Evolutionary conservation across 1,140 invertebrate genomes (phyloP), one percentile per base, ranked within the genome.

Genomic region (Drosophila bipectinata): DNA sequence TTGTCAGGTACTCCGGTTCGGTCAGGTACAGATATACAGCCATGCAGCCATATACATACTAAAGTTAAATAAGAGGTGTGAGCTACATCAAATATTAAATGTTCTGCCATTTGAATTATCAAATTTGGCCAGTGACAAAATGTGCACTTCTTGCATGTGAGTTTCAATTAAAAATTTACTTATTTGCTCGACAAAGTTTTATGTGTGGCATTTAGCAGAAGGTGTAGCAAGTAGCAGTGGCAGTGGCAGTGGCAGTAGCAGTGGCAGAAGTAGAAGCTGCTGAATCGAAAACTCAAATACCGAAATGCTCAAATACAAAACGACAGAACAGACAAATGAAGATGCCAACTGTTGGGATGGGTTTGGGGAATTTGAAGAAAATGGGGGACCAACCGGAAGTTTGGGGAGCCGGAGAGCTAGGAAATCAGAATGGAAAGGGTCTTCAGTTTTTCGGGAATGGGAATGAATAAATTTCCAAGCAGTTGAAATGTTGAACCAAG

Each of bases 111-210:
- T 81, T 56, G 62, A 81, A 62, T 75, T 56, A 76, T 76, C 72
- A 76, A 76, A 76, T 74, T 76, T 76, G 44, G 34, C 52, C 63
- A 72, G 54, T 56, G 57, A 62, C 57, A 61, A 57, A 60, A 77
- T 52, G 7, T 21, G 45, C 45, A n/a, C 47, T 47, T 41, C 34
- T 41, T 54, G 18, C 72, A 64, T 75, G 62, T 76, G 76, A 72
- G 61, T 69, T 81, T 77, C 81, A 85, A 85, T 85, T 85, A 85
- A 78, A 81, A 77, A 85, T 85, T 74, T 77, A 85, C 56, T 58
- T 76, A 66, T 66, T 64, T 64, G 72, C 52, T 49, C 34, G 39
- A 53, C 53, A 47, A 71, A 84, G 45, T 4, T 69, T 62, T 72
- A 52, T 56, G 69, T 76, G 66, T 61, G 61, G 68, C 49, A 67